Conservation (phyloP, 2,797 vertebrate genomes). For the Ctenochaetus hawaiiensis region DNA sequence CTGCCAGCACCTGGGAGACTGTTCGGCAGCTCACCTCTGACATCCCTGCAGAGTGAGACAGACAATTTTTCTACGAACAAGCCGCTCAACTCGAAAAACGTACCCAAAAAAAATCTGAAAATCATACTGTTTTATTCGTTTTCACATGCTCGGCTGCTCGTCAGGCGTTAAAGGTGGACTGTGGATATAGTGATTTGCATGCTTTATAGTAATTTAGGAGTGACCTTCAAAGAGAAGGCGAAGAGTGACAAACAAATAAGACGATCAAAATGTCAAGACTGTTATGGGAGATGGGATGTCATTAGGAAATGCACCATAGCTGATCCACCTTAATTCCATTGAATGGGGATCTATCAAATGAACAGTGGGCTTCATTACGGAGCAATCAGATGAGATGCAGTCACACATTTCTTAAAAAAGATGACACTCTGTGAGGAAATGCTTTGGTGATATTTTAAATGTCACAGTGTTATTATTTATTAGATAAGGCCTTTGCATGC, state of each 20-base stretch:
- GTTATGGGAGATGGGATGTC: conserved; percentile 72
- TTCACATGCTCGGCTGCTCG: conserved; percentile 25
- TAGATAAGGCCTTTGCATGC: conserved; percentile 20
- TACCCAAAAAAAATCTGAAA: not conserved
- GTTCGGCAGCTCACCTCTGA: conserved; percentile 30
- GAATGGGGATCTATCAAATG: conserved; percentile 65
- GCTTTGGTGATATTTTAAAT: conserved; percentile 64
- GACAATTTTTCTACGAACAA: conserved; percentile 5
- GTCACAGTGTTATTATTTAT: conserved; percentile 60
- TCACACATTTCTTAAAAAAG: conserved; percentile 46
- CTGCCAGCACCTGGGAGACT: conserved; percentile 7
- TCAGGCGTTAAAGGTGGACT: conserved; percentile 56
- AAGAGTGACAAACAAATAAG: conserved; percentile 82
- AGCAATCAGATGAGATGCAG: conserved; percentile 63
- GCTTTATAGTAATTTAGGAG: conserved; percentile 82
- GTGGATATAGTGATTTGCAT: conserved; percentile 81
- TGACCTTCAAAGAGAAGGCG: conserved; percentile 85
- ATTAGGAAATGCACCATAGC: conserved; percentile 65
- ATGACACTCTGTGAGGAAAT: conserved; percentile 36
- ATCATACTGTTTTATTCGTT: not conserved
- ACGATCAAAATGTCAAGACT: conserved; percentile 84
- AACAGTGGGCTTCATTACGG: conserved; percentile 60
- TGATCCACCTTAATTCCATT: conserved; percentile 72
- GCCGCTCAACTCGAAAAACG: too few species aligned
- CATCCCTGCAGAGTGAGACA: conserved; percentile 15